Evolutionary conservation across 2,888 invertebrate species (phyloP).

Genomic region (Lordiphosa fenestrarum): DNA sequence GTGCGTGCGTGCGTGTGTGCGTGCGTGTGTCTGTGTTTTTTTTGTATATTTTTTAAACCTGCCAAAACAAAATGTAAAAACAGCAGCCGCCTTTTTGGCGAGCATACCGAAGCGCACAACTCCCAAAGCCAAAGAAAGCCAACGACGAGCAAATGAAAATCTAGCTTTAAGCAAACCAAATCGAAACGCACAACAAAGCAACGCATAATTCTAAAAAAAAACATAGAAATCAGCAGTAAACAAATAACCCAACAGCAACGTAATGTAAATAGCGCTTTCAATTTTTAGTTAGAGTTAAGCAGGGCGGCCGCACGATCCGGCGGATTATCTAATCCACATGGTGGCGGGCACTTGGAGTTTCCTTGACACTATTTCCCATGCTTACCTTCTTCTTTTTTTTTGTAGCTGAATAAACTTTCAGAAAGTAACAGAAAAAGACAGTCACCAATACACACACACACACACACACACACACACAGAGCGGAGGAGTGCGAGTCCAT

Average conservation of each 20-base stretch:
- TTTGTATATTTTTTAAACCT: slow-evolving; percentile 21
- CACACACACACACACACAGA: slow-evolving; percentile 6
- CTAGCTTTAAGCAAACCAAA: slow-evolving; percentile 12
- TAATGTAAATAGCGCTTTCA: background rate
- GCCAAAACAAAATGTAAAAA: slow-evolving; percentile 20
- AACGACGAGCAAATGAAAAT: slow-evolving; percentile 2
- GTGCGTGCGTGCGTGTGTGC: slow-evolving; percentile 19
- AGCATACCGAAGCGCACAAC: slow-evolving; percentile 12
- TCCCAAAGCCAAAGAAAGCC: background rate
- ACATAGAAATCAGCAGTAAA: slow-evolving; percentile 5
- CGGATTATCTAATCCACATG: slow-evolving; percentile 22
- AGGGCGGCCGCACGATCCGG: slow-evolving; percentile 4
- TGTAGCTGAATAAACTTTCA: slow-evolving; percentile 22
- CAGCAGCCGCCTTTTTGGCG: background rate
- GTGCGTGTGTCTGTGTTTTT: slow-evolving; percentile 24
- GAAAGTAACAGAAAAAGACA: slow-evolving; percentile 20
- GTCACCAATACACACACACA: slow-evolving; percentile 8
- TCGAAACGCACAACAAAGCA: slow-evolving; percentile 38
- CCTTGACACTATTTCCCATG: slow-evolving; percentile 52
- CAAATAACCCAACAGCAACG: slow-evolving; percentile 10
- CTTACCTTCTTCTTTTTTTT: slow-evolving; percentile 5
- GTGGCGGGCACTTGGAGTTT: slow-evolving; percentile 21
- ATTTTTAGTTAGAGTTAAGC: background rate
- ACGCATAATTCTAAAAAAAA: slow-evolving; percentile 8
- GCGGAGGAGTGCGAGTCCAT: slow-evolving; percentile 45